These are phyloP conservation scores for Conops quadrifasciatus DNA, from an alignment of 2,888 invertebrate species.

Conservation along the genomic window DNA sequence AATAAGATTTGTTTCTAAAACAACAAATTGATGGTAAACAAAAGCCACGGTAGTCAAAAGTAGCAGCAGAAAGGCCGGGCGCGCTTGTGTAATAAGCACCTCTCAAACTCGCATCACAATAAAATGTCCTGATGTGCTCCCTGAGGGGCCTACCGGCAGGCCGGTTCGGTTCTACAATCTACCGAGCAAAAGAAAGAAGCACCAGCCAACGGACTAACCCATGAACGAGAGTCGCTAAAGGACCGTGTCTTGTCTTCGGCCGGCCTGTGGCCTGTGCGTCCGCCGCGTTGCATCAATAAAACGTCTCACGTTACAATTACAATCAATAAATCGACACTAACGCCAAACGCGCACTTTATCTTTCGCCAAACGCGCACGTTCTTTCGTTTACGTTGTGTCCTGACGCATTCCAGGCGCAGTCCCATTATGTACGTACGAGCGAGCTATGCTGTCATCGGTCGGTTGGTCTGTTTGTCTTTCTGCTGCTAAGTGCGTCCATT, in stretches of 20 bases:
- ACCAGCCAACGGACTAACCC: too few relatives aligned
- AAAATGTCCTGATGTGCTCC: slow-evolving; percentile 64
- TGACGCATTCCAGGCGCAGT: too few relatives aligned
- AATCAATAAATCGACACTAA: slow-evolving; percentile 53
- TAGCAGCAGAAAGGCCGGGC: slow-evolving; percentile 36
- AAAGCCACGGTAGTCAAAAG: slow-evolving; percentile 38
- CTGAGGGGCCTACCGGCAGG: slow-evolving; percentile 47
- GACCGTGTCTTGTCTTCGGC: too few relatives aligned
- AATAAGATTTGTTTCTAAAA: slow-evolving; percentile 59
- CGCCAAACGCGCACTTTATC: slow-evolving; percentile 44
- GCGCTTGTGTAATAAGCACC: slow-evolving; percentile 64
- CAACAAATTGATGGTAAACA: slow-evolving; percentile 55
- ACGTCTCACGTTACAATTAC: slow-evolving; percentile 62
- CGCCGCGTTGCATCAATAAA: slow-evolving; percentile 53
- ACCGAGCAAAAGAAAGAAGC: too few relatives aligned
- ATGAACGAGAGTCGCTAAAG: too few relatives aligned
- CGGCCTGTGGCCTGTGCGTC: neutral
- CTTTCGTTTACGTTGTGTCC: too few relatives aligned
- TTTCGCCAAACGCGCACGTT: slow-evolving; percentile 21
- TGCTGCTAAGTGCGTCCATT: too few relatives aligned
- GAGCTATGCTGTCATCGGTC: too few relatives aligned
- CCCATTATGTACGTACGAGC: too few relatives aligned
- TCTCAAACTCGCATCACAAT: slow-evolving; percentile 63
- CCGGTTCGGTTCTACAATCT: too few relatives aligned
- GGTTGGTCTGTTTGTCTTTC: slow-evolving; percentile 34